phyloP scores from a whole-genome alignment of 2,888 invertebrate genomes.

The Meiosimyza platycephala region DNA sequence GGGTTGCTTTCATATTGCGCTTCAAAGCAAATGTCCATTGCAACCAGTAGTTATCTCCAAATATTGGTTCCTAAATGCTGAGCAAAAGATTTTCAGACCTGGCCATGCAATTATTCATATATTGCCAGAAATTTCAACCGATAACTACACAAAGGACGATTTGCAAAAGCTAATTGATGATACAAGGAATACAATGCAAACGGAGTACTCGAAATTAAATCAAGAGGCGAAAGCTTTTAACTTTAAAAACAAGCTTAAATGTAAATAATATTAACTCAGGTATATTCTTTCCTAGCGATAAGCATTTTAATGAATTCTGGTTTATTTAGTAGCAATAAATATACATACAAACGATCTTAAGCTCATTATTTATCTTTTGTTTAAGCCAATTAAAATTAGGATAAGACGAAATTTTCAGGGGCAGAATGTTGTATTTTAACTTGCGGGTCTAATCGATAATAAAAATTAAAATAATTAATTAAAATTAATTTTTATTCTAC shows the following conservation, averaged over 20 bases:
- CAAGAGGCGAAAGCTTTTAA: slow-evolving; percentile 60
- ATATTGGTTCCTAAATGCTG: slow-evolving; percentile 79
- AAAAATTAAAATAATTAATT: too few relatives aligned
- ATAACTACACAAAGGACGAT: slow-evolving; percentile 73
- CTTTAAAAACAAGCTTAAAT: slow-evolving; percentile 51
- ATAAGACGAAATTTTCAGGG: too few relatives aligned
- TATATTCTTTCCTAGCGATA: not conserved
- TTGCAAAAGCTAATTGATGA: slow-evolving; percentile 75
- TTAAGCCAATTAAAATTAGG: too few relatives aligned
- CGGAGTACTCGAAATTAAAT: slow-evolving; percentile 71
- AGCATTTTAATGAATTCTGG: too few relatives aligned
- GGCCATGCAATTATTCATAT: slow-evolving; percentile 79
- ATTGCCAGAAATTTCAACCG: slow-evolving; percentile 78
- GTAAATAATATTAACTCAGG: not conserved
- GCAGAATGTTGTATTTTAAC: too few relatives aligned
- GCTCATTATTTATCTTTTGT: too few relatives aligned
- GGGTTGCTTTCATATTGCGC: slow-evolving; percentile 94
- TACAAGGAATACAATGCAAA: slow-evolving; percentile 76
- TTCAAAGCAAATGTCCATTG: slow-evolving; percentile 84
- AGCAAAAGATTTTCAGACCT: slow-evolving; percentile 74
- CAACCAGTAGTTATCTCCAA: slow-evolving; percentile 90
- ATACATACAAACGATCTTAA: too few relatives aligned
- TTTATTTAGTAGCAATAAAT: too few relatives aligned
- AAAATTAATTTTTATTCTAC: too few relatives aligned
- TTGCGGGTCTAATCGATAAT: too few relatives aligned